Evolutionary conservation across 2,113 vertebrate genomes (phyloP), one percentile per base, ranked within the genome.

Genomic region (Halcyon senegalensis): DNA sequence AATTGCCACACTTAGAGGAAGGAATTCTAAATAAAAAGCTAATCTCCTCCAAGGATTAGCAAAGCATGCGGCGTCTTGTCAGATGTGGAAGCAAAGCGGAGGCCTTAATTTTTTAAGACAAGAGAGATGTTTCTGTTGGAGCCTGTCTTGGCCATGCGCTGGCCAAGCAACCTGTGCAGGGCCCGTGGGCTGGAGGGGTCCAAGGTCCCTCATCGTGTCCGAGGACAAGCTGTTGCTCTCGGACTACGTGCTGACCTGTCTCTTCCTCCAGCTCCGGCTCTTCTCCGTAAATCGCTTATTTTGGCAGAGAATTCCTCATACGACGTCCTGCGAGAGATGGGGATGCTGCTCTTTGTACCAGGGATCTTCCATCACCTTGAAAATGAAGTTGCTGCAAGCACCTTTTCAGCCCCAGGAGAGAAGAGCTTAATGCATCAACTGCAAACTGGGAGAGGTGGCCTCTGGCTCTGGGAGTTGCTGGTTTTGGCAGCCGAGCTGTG

Each of bases 11-110:
- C 96, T 98, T 98, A 97, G 94, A 91, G 96, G 93, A 98, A 98
- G 98, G 98, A 99, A 99, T 99, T 98, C 98, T 95, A 98, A 98
- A 98, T 97, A 97, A 98, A 97, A 97, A 98, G 98, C 95, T 98
- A 98, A 98, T 99, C 98, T 98, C 93, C 94, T 89, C 85, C 92
- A 72, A 97, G 98, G 97, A 98, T 98, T 98, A 98, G 96, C 97
- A 75, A 94, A 98, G 98, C 98, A 84, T 98, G 98, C 97, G 97
- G 97, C 68, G 94, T 99, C 99, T 98, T 99, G 98, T 99, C 98
- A 83, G 96, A 96, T 97, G 97, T 89, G 94, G 95, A 41, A 87
- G 94, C 66, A 9, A 11, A 76, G 90, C 4, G 0, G 63, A 41
- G 91, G 82, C 87, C 37, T 73, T 96, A 77, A 95, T 93, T 70